Evolutionary conservation across 2,797 vertebrate genomes (phyloP), one percentile per base, ranked within the genome.

Genomic region (Spinus olivaceus): DNA sequence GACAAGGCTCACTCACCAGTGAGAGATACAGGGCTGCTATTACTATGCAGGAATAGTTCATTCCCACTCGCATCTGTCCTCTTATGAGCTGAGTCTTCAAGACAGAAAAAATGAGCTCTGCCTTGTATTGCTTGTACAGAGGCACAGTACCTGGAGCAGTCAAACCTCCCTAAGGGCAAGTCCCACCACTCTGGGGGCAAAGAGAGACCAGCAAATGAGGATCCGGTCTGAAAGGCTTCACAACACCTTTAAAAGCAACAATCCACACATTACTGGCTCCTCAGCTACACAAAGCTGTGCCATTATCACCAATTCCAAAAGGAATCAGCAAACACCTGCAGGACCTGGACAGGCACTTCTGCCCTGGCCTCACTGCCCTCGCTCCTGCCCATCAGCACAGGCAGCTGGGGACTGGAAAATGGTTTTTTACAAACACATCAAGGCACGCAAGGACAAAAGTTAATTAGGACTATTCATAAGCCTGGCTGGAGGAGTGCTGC

Each of bases 391-490:
- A 53, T 25, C 78, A 61, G 78, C 61, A 90, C 81, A 19, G 63
- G 44, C 86, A 78, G 93, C 85, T 71, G 8, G 8, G 63, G 30
- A 63, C 81, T 74, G 84, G 35, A 92, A 92, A 91, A 90, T 71
- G 30, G 10, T 14, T 94, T 95, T 91, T 67, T 69, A 79, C 64
- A 54, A 81, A 47, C 60, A 56, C 79, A 90, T 90, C 91, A 84
- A 94, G 95, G 81, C 78, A 94, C 64, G 57, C 35, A 86, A 81
- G 90, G 73, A 92, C 78, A 77, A 80, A 96, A 95, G 91, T 96
- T 96, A 97, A 96, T 95, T 78, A 92, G 83, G 69, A 70, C 93
- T 92, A 86, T 86, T 86, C 87, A 78, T 78, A 94, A 95, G 64
- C 65, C 88, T 91, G 83, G 77, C 66, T 88, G 73, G 80, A 86